phyloP scores from a whole-genome alignment of 1,140 invertebrate genomes.

The Centruroides sculpturatus region DNA sequence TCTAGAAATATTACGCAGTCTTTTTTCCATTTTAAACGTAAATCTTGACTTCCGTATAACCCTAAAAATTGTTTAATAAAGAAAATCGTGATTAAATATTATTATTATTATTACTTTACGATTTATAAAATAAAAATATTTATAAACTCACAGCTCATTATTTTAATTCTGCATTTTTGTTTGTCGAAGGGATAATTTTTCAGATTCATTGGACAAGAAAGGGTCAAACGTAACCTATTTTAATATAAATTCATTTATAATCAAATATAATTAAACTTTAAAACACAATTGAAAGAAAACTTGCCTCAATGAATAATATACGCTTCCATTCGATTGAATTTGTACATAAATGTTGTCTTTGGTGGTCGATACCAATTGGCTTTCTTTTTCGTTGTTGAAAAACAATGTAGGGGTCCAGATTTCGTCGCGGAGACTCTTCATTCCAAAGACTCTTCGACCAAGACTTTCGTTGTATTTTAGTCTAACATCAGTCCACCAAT shows the following conservation, averaged over 20 bases:
- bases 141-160: constrained; percentile 12
- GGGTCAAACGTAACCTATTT: constrained; percentile 9
- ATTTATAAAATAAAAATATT: no score
- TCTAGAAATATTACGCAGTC: constrained; percentile 16
- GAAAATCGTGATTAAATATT: no score
- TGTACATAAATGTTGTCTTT: constrained; percentile 13
- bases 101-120: no score
- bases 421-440: constrained; percentile 8
- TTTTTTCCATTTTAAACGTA: constrained; percentile 15
- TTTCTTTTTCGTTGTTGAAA: constrained; percentile 15
- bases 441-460: constrained; percentile 7
- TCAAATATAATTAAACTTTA: not conserved
- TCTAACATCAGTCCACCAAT: constrained; percentile 12
- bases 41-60: constrained; percentile 14
- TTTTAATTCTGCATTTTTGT: constrained; percentile 8
- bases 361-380: constrained; percentile 7
- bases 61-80: constrained; percentile 1
- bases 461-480: constrained; percentile 1
- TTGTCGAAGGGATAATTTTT: constrained; percentile 12
- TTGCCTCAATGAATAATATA: constrained; percentile 11
- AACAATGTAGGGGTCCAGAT: constrained; percentile 14
- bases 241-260: not conserved
- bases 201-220: constrained; percentile 13
- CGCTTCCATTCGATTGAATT: constrained; percentile 9
- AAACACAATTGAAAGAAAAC: not conserved